A percentile compares a stretch with the other conserved stretches of the same genome.
Evolutionary conservation across 2,797 vertebrate genomes (phyloP).

Genomic region (Sebastes dallii): DNA sequence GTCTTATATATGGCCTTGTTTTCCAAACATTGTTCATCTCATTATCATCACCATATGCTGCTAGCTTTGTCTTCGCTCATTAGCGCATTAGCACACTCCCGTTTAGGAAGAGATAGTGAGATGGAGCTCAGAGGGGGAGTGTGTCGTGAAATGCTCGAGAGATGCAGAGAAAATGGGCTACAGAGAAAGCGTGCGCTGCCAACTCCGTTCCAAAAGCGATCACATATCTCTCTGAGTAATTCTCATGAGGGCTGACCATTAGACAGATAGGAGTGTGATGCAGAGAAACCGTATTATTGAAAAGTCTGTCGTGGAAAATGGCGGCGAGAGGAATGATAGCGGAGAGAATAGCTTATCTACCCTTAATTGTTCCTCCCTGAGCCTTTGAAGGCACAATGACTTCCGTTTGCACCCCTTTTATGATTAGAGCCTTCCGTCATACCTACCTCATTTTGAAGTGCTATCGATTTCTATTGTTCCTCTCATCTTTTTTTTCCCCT

Average conservation of each 20-base stretch:
- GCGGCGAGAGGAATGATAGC: conserved; percentile 40
- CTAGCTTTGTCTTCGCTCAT: conserved; percentile 72
- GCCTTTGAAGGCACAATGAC: conserved; percentile 64
- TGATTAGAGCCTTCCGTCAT: conserved; percentile 60
- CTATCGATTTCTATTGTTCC: conserved; percentile 69
- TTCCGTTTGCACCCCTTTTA: conserved; percentile 37
- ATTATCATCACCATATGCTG: conserved; percentile 80
- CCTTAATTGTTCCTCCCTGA: conserved; percentile 71
- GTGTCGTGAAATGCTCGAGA: conserved; percentile 28
- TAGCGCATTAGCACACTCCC: conserved; percentile 58
- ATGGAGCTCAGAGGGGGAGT: conserved; percentile 21
- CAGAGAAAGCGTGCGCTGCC: conserved; percentile 12
- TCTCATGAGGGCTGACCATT: conserved; percentile 62
- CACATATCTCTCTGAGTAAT: conserved; percentile 23
- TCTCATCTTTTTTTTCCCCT: neutral
- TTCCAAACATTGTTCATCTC: conserved; percentile 77
- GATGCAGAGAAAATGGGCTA: conserved; percentile 30
- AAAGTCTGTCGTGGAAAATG: conserved; percentile 65
- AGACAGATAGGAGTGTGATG: conserved; percentile 51
- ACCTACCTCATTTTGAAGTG: conserved; percentile 51
- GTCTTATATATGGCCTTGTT: conserved; percentile 64
- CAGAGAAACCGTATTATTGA: conserved; percentile 51
- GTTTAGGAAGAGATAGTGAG: conserved; percentile 55
- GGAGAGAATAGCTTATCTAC: conserved; percentile 63
- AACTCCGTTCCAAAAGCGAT: conserved; percentile 26